Base-by-base conservation (phyloP, 2,797 vertebrate genomes). In the Gadopsis marmoratus region DNA sequence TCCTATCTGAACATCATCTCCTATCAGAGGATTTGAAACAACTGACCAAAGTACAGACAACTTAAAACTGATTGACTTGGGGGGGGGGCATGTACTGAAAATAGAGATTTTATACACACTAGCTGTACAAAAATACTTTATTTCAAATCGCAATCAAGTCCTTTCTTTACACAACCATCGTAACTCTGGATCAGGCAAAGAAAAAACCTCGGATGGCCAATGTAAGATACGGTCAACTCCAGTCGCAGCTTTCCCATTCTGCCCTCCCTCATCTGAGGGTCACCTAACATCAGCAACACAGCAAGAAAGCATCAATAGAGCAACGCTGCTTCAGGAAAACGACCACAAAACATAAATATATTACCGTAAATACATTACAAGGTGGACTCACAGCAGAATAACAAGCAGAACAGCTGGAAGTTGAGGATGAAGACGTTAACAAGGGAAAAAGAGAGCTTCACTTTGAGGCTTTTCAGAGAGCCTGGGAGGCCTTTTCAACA, bases 111-210 rank as follows among this genome's bases (percentile, higher is more conserved):
- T 84, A 59, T 79, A 87, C 78, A 91, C 71, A 53, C 73, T 71
- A 79, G 29, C 80, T 85, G 71, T 91, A 93, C 74, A 94, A 94
- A 95, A 90, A 94, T 92, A 94, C 71, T 92, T 94, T 92, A 89
- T 90, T 85, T 86, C 12, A 79, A 76, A 81, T 51, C 1, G 35
- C 56, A 76, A 59, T 33, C 16, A 80, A 85, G 65, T 78, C 48
- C 56, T 82, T 83, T 29, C 62, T 86, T 84, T 65, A 71, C 76
- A 86, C 75, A 83, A 76, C 83, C 71, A 56, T 62, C n/a, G 5
- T 13, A 76, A 76, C 56, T 82, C 35, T 26, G 43, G 50, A 60
- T 75, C 55, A 76, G 11, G 35, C 33, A 73, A 62, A 35, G 74
- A 39, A 33, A 26, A 26, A 26, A 1, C 26, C 26, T 33, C n/a